phyloP scores from a whole-genome alignment of 35 echinoderm and acorn worm genomes.

The Chiridota heheva region DNA sequence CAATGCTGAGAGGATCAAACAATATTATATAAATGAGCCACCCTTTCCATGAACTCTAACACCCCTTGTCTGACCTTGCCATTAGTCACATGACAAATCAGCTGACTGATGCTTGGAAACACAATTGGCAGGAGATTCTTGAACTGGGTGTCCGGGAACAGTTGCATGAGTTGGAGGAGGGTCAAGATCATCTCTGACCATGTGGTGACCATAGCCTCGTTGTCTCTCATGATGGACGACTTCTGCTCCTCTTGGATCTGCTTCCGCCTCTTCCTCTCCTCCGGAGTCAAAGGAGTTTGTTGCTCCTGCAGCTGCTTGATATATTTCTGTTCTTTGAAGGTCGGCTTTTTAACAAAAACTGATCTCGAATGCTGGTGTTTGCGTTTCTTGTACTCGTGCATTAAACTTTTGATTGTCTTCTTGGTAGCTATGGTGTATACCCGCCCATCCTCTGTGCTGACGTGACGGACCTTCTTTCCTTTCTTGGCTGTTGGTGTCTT shows the following conservation, averaged over 20 bases:
- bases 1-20: no score
- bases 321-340: constrained; percentile 94
- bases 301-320: constrained; percentile 54
- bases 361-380: constrained; percentile 93
- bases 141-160: constrained; percentile 76
- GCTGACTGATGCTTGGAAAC: constrained; percentile 84
- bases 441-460: constrained; percentile 35
- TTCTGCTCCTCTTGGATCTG: constrained; percentile 87
- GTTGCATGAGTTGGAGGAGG: constrained; percentile 84
- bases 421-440: constrained; percentile 88
- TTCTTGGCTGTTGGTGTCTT: constrained; percentile 36
- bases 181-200: constrained; percentile 97
- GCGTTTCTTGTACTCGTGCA: constrained; percentile 99
- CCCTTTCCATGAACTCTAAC: constrained; percentile 96
- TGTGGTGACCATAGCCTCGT: constrained; percentile 76
- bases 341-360: constrained; percentile 90
- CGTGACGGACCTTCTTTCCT: constrained; percentile 16
- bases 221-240: constrained; percentile 67
- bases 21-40: constrained; percentile 77
- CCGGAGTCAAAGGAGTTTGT: constrained; percentile 36
- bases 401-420: constrained; percentile 98
- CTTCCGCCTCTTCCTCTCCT: constrained; percentile 69
- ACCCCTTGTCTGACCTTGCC: constrained; percentile 67
- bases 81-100: constrained; percentile 84
- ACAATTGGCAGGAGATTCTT: constrained; percentile 70